phyloP scores from a whole-genome alignment of 2,888 invertebrate species.

The Aleiodes alternator region DNA sequence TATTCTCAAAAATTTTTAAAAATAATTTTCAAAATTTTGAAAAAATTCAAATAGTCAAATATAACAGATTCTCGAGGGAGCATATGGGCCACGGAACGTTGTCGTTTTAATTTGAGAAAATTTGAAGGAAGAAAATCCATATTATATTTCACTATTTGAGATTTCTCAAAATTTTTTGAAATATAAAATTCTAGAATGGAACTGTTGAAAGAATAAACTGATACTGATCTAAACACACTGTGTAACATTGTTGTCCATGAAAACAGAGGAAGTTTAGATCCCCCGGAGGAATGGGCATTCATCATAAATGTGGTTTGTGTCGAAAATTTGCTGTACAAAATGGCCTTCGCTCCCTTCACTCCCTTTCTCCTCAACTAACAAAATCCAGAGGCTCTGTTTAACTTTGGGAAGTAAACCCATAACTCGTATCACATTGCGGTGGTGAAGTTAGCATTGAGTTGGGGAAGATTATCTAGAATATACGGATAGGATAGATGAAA shows the following conservation, averaged over 20 bases:
- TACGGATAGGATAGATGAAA: neutral
- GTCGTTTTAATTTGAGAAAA: too few relatives aligned
- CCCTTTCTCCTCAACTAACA: neutral
- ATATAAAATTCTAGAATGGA: too few relatives aligned
- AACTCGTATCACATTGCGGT: slow-evolving; percentile 21
- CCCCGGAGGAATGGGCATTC: slow-evolving; percentile 3
- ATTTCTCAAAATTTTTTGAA: too few relatives aligned
- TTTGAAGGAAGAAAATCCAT: too few relatives aligned
- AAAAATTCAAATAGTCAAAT: too few relatives aligned
- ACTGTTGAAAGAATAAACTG: neutral
- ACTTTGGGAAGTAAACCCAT: slow-evolving; percentile 16
- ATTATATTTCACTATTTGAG: too few relatives aligned
- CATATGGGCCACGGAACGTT: too few relatives aligned
- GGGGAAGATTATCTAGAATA: slow-evolving; percentile 3
- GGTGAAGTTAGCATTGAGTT: slow-evolving; percentile 5
- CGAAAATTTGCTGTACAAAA: slow-evolving; percentile 14
- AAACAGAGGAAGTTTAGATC: slow-evolving; percentile 18
- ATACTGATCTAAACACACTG: neutral
- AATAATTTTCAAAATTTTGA: too few relatives aligned
- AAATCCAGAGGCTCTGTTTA: slow-evolving; percentile 7
- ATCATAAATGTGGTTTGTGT: slow-evolving; percentile 28
- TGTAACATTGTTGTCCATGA: slow-evolving; percentile 9
- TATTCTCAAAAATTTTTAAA: too few relatives aligned
- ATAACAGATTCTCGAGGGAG: too few relatives aligned
- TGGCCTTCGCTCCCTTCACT: neutral